A percentile compares a stretch with the other conserved stretches of the same genome.
Evolutionary conservation across 2,888 invertebrate genomes (phyloP).

Genomic region (Drosophila stalkeri): DNA sequence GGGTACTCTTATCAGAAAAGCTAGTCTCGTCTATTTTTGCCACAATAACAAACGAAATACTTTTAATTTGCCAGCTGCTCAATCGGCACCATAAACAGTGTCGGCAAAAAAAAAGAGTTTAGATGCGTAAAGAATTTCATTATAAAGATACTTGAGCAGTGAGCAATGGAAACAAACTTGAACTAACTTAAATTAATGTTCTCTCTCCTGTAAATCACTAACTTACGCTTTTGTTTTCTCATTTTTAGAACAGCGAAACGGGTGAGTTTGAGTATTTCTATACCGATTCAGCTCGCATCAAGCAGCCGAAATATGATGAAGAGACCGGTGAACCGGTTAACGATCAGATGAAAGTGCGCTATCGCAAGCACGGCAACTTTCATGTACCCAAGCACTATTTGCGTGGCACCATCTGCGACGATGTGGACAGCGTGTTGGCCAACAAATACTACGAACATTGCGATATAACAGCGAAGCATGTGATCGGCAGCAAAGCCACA

Average conservation of each 20-base stretch:
- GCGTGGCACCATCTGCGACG: conserved; percentile 74
- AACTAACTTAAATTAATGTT: neutral
- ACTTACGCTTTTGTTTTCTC: neutral
- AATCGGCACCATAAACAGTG: neutral
- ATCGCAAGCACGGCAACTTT: conserved; percentile 82
- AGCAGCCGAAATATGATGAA: conserved; percentile 77
- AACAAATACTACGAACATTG: conserved; percentile 56
- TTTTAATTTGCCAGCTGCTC: neutral
- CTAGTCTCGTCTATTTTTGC: conserved; percentile 35
- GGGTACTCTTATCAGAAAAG: conserved; percentile 44
- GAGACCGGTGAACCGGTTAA: conserved; percentile 84
- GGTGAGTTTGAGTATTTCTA: conserved; percentile 82
- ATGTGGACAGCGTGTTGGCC: conserved; percentile 71
- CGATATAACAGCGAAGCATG: conserved; percentile 51
- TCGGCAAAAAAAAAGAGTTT: conserved; percentile 3
- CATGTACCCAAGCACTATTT: conserved; percentile 83
- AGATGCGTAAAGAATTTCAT: conserved; percentile 8
- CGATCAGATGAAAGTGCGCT: conserved; percentile 80
- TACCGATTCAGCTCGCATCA: conserved; percentile 64
- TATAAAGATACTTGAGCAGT: neutral
- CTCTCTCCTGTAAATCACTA: neutral
- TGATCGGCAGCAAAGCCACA: conserved; percentile 15
- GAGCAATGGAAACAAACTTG: neutral
- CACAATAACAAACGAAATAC: conserved; percentile 29
- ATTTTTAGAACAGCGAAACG: conserved; percentile 83